Base-by-base conservation (phyloP, 2,888 invertebrate species). In the Lasioglossum figueresi region DNA sequence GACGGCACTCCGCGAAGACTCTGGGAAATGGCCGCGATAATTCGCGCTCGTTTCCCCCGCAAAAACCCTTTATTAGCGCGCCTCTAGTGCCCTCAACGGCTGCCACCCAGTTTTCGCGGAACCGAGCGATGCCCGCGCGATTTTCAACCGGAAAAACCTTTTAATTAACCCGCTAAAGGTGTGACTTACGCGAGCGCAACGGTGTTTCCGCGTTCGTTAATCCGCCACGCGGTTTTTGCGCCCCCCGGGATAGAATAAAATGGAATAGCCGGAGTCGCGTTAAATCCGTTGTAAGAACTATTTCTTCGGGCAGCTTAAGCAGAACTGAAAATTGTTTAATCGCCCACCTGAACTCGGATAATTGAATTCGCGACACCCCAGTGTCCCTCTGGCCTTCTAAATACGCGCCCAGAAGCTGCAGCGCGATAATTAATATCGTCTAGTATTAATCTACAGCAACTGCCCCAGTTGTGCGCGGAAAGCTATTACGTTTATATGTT, bases 1-100 rank as follows among this genome's bases (percentile, higher is more conserved):
- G 77, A 68, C 70, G 40, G 56, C 74, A 79, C 79, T 72, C 40
- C 48, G 83, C 85, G 68, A 81, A 79, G 81, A 79, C 74, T 82
- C 78, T 76, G 80, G 88, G 79, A 90, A 90, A 90, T 84, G 85
- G 73, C 45, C 81, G 37, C 76, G 88, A 88, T 88, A 84, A 90
- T 82, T 90, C 90, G 75, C 77, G 66, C 81, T 78, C 63, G 59
- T 71, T 72, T 43, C 59, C 48, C 19, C 70, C n/a, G 40, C 14
- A 34, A 89, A 88, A 89, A 87, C 56, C 43, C 59, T 81, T 86
- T 89, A 89, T 86, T 83, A 86, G 77, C 79, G 75, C 66, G 37
- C 31, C 52, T 63, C 48, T 23, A 4, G 31, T 72, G 23, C 40
- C 23, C 48, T 1, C 31, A 43, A 56, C 34, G 56, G 45, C 76